phyloP scores from a whole-genome alignment of 2,888 invertebrate genomes.

The Anthophora plumipes region DNA sequence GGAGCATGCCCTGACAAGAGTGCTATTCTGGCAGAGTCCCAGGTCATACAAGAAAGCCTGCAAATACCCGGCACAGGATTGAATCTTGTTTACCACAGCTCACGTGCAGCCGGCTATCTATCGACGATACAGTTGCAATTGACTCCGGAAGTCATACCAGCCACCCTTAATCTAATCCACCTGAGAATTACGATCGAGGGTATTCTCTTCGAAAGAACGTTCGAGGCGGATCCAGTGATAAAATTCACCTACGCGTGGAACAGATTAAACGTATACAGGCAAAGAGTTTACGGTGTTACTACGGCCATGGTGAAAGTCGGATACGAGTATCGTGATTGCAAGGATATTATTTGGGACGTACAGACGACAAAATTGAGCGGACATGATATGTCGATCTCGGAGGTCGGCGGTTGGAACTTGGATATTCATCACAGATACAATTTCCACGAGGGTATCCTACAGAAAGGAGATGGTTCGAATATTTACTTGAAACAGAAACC shows the following conservation, averaged over 20 bases:
- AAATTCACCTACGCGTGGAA: conserved; percentile 99
- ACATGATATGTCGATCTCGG: conserved; percentile 98
- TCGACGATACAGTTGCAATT: conserved; percentile 96
- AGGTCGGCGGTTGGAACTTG: conserved; percentile 98
- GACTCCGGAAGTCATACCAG: conserved; percentile 93
- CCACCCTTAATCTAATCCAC: conserved; percentile 94
- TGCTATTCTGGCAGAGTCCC: conserved; percentile 95
- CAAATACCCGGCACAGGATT: conserved; percentile 97
- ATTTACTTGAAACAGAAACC: conserved; percentile 97
- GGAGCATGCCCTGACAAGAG: conserved; percentile 97
- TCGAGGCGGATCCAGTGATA: conserved; percentile 98
- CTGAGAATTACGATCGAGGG: conserved; percentile 97
- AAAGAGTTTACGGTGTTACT: conserved; percentile 98
- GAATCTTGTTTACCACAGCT: conserved; percentile 98
- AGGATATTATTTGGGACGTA: conserved; percentile 97
- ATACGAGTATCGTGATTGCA: conserved; percentile 97
- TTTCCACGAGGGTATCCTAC: conserved; percentile 98
- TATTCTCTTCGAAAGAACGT: conserved; percentile 95
- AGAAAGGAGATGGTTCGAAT: conserved; percentile 98
- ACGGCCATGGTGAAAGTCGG: conserved; percentile 98
- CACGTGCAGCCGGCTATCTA: conserved; percentile 95
- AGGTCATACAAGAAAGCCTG: conserved; percentile 97
- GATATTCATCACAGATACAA: conserved; percentile 99
- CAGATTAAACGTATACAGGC: conserved; percentile 96
- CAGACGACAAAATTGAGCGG: conserved; percentile 98